phyloP scores from a whole-genome alignment of 2,113 vertebrate genomes.

The Dryoscopus gambensis region DNA sequence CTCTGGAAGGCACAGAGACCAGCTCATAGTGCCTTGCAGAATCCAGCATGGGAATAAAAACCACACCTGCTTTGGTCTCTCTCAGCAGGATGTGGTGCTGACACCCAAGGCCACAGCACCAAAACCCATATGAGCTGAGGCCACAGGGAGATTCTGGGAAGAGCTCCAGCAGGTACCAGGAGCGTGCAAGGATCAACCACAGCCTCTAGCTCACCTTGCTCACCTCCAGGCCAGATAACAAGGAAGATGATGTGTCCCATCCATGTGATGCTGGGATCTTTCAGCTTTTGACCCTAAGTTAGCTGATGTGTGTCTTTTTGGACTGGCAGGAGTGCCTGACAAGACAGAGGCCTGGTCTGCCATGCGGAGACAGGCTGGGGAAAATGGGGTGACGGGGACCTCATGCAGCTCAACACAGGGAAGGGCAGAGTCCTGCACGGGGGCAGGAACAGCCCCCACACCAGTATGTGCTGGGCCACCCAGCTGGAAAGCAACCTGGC shows the following conservation, averaged over 20 bases:
- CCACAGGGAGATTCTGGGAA: not conserved
- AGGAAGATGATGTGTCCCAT: not conserved
- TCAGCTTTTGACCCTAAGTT: not conserved
- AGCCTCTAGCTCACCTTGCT: not conserved
- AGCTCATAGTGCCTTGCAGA: not conserved
- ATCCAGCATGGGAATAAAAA: not conserved
- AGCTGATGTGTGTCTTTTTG: not conserved
- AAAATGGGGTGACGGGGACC: not conserved
- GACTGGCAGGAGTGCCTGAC: not conserved
- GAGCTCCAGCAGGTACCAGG: not conserved
- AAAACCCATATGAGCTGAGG: not conserved
- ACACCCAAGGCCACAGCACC: fast-evolving
- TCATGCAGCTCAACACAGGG: fast-evolving
- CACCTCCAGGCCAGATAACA: not conserved
- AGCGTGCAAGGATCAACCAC: not conserved
- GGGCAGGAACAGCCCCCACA: not conserved
- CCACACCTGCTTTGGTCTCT: not conserved
- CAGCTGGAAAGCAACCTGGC: not conserved
- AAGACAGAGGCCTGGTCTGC: not conserved
- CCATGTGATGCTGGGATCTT: no score
- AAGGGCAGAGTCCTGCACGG: not conserved
- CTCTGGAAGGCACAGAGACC: not conserved
- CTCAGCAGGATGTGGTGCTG: not conserved
- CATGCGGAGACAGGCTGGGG: not conserved
- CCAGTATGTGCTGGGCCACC: not conserved